Conservation (phyloP, 1,140 invertebrate species). For the Cardiocondyla obscurior region DNA sequence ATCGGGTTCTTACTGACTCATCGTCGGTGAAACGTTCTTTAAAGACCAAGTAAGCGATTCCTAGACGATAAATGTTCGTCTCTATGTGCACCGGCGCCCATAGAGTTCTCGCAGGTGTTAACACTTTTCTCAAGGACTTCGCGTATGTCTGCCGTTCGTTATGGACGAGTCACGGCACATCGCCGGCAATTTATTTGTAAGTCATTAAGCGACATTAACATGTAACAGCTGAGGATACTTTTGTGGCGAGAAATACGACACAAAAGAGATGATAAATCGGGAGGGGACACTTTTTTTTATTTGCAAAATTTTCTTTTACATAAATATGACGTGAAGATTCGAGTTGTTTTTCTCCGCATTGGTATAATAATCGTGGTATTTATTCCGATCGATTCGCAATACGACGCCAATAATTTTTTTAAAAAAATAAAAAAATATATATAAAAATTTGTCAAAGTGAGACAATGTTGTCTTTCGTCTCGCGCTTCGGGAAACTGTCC, state of each 20-base stretch:
- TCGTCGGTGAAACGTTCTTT: slow-evolving; percentile 47
- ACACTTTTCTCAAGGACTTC: slow-evolving; percentile 49
- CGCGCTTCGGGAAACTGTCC: neutral
- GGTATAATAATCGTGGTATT: neutral
- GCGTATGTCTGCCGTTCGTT: slow-evolving; percentile 13
- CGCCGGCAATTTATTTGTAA: slow-evolving; percentile 40
- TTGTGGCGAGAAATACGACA: neutral
- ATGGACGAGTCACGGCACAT: slow-evolving; percentile 25
- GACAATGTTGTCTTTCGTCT: neutral
- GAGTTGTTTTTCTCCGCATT: neutral
- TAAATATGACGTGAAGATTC: neutral
- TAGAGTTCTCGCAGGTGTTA: slow-evolving; percentile 47
- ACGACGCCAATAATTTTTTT: neutral
- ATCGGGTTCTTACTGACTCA: slow-evolving; percentile 48
- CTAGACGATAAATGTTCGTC: slow-evolving; percentile 33
- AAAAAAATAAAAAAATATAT: too few species aligned
- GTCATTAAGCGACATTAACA: slow-evolving; percentile 45
- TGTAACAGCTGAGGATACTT: slow-evolving; percentile 33
- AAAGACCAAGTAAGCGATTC: slow-evolving; percentile 38
- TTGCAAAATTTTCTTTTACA: neutral
- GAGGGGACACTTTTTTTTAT: neutral
- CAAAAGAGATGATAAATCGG: too few species aligned
- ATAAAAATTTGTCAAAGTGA: too few species aligned
- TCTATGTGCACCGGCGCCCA: neutral
- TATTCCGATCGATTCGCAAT: neutral